Evolutionary conservation across 2,797 vertebrate species (phyloP).

Genomic region (Centroberyx gerrardi): DNA sequence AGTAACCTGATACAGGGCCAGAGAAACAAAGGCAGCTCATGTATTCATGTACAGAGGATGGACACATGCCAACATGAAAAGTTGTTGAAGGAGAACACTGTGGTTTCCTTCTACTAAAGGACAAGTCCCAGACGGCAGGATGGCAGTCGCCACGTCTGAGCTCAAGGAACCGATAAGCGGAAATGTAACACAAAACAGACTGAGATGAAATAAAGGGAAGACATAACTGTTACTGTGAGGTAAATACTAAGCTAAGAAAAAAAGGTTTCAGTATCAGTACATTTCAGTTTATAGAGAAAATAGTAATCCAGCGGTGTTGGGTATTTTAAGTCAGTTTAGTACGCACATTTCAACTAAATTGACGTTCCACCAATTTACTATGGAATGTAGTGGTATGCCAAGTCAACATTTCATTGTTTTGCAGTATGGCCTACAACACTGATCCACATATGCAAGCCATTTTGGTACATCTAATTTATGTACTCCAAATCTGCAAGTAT

Average conservation of each 20-base stretch:
- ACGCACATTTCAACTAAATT: slow-evolving; percentile 57
- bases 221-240: slow-evolving; percentile 25
- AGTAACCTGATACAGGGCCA: slow-evolving; percentile 75
- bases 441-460: slow-evolving; percentile 77
- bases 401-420: slow-evolving; percentile 52
- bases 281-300: slow-evolving; percentile 32
- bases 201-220: slow-evolving; percentile 52
- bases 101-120: slow-evolving; percentile 61
- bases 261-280: slow-evolving; percentile 52
- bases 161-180: slow-evolving; percentile 30
- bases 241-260: slow-evolving; percentile 20
- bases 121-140: slow-evolving; percentile 67
- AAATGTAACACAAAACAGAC: slow-evolving; percentile 46
- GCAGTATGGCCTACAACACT: slow-evolving; percentile 56
- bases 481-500: slow-evolving; percentile 60
- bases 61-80: slow-evolving; percentile 80
- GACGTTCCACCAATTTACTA: slow-evolving; percentile 73
- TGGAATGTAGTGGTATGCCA: slow-evolving; percentile 68
- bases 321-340: slow-evolving; percentile 51
- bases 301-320: slow-evolving; percentile 58
- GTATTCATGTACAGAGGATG: slow-evolving; percentile 80
- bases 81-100: slow-evolving; percentile 67
- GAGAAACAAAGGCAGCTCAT: slow-evolving; percentile 84
- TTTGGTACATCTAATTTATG: slow-evolving; percentile 69
- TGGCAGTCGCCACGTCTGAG: slow-evolving; percentile 59